Evolutionary conservation across 1,140 invertebrate species (phyloP).

Genomic region (Paraescarpia echinospica): DNA sequence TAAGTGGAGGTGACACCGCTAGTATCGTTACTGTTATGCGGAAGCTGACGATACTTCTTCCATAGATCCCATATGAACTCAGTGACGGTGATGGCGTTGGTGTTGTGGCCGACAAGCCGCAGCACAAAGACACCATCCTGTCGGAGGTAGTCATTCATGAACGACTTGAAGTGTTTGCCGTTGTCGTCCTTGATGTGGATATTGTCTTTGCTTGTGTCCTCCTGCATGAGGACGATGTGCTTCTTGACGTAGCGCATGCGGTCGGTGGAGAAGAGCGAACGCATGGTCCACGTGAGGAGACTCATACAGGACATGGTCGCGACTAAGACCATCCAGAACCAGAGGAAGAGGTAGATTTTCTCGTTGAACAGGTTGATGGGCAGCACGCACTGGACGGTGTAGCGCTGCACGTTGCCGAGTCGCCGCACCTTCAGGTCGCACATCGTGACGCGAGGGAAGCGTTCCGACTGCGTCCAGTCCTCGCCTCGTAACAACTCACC

Average conservation of each 20-base stretch:
- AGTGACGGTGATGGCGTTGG: conserved; percentile 62
- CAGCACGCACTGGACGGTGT: conserved; percentile 38
- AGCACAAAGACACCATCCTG: conserved; percentile 62
- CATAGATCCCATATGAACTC: conserved; percentile 62
- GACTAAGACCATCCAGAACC: conserved; percentile 51
- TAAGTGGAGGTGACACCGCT: background rate
- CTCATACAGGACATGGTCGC: conserved; percentile 23
- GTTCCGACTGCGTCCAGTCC: conserved; percentile 47
- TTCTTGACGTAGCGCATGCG: conserved; percentile 18
- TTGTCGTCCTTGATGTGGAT: conserved; percentile 46
- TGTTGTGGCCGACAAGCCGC: conserved; percentile 61
- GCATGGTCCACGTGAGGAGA: conserved; percentile 24
- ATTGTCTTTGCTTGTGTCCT: background rate
- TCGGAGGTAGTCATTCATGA: conserved; percentile 61
- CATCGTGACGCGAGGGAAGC: conserved; percentile 61
- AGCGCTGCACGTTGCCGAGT: conserved; percentile 24
- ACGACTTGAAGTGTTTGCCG: conserved; percentile 37
- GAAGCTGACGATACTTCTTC: conserved; percentile 28
- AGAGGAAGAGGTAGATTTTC: conserved; percentile 45
- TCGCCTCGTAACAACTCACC: conserved; percentile 47
- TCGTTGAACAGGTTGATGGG: conserved; percentile 40
- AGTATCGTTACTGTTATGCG: background rate
- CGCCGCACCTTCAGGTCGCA: conserved; percentile 55
- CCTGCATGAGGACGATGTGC: conserved; percentile 18
- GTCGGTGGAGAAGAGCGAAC: background rate